Percentiles rank a stretch among this genome's conserved stretches.
phyloP scores from a whole-genome alignment of 1,140 invertebrate genomes.

The Drosophila grimshawi region DNA sequence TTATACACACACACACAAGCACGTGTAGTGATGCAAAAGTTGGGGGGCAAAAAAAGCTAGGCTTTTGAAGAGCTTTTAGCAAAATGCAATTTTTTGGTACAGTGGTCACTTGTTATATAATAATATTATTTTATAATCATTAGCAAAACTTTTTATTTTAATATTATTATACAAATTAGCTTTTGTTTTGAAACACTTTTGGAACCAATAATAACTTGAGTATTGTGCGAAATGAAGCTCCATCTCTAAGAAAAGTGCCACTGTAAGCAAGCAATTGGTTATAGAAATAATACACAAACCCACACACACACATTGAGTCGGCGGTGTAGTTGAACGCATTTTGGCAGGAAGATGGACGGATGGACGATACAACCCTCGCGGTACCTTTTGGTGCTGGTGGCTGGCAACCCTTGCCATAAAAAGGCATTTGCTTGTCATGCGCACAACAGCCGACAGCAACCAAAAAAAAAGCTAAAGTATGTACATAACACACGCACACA shows the following conservation, averaged over 20 bases:
- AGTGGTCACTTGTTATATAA: neutral
- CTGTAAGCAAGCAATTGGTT: neutral
- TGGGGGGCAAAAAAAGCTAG: neutral
- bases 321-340: conserved; percentile 54
- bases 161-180: no score
- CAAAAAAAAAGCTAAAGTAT: conserved; percentile 18
- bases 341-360: conserved; percentile 28
- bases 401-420: conserved; percentile 73
- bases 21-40: neutral
- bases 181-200: no score
- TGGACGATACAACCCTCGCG: conserved; percentile 57
- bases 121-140: no score
- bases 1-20: conserved; percentile 4
- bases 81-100: neutral
- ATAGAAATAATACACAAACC: conserved; percentile 5
- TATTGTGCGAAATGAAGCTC: neutral
- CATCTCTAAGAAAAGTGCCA: neutral
- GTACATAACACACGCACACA: conserved; percentile 30
- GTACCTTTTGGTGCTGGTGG: conserved; percentile 52
- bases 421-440: conserved; percentile 54
- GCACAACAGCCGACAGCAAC: conserved; percentile 21
- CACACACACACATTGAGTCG: neutral
- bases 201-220: neutral
- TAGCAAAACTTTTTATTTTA: no score
- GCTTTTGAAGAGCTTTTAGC: neutral